These are phyloP conservation scores for Platycheirus rosarum DNA, from an alignment of 2,888 invertebrate species.

Conservation along the genomic window DNA sequence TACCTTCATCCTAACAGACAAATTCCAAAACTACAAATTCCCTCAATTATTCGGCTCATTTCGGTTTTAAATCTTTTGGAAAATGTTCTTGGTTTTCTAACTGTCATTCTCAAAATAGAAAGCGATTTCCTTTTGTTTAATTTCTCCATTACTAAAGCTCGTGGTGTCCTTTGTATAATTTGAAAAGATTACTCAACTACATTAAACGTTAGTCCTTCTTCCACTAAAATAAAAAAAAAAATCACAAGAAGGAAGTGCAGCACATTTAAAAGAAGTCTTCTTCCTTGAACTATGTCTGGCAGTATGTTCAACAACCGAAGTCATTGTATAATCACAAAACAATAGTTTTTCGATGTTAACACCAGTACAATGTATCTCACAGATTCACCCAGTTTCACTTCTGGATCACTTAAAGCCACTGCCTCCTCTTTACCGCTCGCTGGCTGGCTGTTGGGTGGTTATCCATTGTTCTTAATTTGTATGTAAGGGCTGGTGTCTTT, in stretches of 20 bases:
- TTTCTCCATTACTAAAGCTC: neutral
- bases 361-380: conserved; percentile 7
- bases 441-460: neutral
- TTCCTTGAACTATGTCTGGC: conserved; percentile 18
- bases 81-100: neutral
- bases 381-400: conserved; percentile 30
- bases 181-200: neutral
- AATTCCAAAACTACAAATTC: too few relatives aligned
- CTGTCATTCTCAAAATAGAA: neutral
- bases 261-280: conserved; percentile 1
- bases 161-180: neutral
- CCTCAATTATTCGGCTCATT: neutral
- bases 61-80: neutral
- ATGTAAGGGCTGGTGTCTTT: conserved; percentile 38
- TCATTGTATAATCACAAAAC: conserved; percentile 33
- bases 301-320: neutral
- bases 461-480: conserved; percentile 43
- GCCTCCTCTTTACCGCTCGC: neutral
- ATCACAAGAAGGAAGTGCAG: conserved; percentile 14
- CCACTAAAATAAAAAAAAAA: conserved; percentile 2
- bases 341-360: conserved; percentile 30
- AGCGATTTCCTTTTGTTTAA: neutral
- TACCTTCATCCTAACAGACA: too few relatives aligned
- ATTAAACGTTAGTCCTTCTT: neutral
- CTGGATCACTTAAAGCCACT: neutral